A percentile compares a stretch with the other conserved stretches of the same genome.
Evolutionary conservation across 1,140 invertebrate species (phyloP).

Genomic region (Matsumurasca onukii): DNA sequence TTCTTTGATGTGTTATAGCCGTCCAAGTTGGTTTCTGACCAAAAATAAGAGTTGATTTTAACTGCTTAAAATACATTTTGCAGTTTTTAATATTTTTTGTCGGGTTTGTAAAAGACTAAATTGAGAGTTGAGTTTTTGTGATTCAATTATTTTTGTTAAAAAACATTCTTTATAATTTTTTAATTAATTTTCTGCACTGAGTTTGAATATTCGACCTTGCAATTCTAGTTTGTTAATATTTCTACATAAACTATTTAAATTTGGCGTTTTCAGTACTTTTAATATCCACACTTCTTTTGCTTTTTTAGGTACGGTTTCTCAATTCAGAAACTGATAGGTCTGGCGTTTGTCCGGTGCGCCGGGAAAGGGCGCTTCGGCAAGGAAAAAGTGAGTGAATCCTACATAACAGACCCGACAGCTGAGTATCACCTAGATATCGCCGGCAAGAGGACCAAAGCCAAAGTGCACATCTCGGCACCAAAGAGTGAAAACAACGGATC

Average conservation of each 20-base stretch:
- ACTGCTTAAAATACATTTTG: too few species aligned
- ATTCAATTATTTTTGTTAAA: constrained; percentile 27
- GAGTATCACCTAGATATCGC: constrained; percentile 68
- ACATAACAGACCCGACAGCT: constrained; percentile 59
- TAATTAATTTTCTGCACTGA: too few species aligned
- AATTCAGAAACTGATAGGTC: constrained; percentile 60
- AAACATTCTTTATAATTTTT: too few species aligned
- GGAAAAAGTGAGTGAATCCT: constrained; percentile 59
- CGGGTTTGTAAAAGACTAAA: constrained; percentile 14
- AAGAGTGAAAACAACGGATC: constrained; percentile 42
- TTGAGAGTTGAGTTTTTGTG: constrained; percentile 5
- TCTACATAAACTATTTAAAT: too few species aligned
- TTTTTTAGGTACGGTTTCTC: constrained; percentile 63
- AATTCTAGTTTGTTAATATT: too few species aligned
- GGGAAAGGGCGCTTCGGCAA: constrained; percentile 44
- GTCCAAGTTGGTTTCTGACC: too few species aligned
- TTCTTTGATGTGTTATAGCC: too few species aligned
- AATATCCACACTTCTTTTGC: constrained; percentile 33
- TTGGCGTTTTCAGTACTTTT: too few species aligned
- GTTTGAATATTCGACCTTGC: too few species aligned
- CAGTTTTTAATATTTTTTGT: too few species aligned
- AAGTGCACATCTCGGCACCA: constrained; percentile 60
- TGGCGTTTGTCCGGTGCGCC: constrained; percentile 62
- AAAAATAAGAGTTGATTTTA: too few species aligned
- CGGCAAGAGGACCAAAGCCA: constrained; percentile 59